Conservation (phyloP, 2,888 invertebrate species). For the Bembecia ichneumoniformis region DNA sequence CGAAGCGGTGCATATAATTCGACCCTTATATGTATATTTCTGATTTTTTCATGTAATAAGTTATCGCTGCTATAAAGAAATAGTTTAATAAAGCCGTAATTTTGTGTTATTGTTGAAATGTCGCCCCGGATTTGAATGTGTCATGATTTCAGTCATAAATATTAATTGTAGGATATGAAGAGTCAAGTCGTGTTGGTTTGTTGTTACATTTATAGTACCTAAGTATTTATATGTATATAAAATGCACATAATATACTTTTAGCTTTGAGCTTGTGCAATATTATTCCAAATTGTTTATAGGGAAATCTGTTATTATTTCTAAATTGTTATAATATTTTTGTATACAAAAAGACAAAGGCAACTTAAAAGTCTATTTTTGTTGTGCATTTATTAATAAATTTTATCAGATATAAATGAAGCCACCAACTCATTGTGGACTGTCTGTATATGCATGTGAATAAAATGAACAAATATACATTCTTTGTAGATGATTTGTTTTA, state of each 20-base stretch:
- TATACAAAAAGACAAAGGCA: constrained; percentile 68
- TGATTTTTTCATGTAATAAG: no score
- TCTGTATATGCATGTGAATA: constrained; percentile 52
- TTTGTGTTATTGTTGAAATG: neutral
- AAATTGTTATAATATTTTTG: constrained; percentile 70
- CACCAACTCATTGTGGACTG: constrained; percentile 65
- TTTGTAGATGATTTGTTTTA: constrained; percentile 44
- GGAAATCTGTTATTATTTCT: constrained; percentile 62
- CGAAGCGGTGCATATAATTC: no score
- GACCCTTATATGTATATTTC: no score
- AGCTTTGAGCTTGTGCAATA: constrained; percentile 69
- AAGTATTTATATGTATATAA: constrained; percentile 17
- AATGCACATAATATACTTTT: constrained; percentile 53
- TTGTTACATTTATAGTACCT: constrained; percentile 60
- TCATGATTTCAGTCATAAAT: constrained; percentile 44
- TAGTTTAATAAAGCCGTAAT: no score
- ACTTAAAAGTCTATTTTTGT: constrained; percentile 67
- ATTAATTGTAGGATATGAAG: constrained; percentile 33
- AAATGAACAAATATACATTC: constrained; percentile 16
- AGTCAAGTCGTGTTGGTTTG: constrained; percentile 64
- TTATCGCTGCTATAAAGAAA: no score
- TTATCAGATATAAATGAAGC: constrained; percentile 39
- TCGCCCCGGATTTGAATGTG: constrained; percentile 22
- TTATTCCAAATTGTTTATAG: constrained; percentile 69
- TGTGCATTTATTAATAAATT: constrained; percentile 70